A percentile compares a stretch with the other conserved stretches of the same genome.
Conservation (phyloP, 2,113 vertebrate species). For the Odontesthes bonariensis region DNA sequence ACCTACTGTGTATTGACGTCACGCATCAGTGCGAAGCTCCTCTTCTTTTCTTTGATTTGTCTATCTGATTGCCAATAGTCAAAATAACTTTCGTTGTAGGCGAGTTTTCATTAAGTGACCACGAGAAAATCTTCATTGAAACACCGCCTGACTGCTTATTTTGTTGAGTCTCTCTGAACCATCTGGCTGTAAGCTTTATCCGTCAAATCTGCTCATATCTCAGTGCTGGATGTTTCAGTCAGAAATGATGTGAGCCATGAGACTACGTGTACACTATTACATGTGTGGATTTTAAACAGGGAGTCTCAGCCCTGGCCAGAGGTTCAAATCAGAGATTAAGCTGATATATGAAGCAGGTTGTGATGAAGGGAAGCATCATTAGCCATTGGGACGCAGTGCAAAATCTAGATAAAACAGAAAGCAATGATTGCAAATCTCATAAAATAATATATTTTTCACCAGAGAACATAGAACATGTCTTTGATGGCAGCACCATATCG, state of each 20-base stretch:
- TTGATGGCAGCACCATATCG: no score
- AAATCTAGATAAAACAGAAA: no score
- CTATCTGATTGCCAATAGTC: constrained; percentile 12
- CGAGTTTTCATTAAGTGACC: no score
- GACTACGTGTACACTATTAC: neutral
- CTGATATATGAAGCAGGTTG: no score
- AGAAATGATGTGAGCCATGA: neutral
- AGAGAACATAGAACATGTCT: no score
- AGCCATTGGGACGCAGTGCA: no score
- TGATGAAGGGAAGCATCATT: no score
- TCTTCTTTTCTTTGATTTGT: constrained; percentile 13
- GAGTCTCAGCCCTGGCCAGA: constrained; percentile 12
- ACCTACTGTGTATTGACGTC: constrained; percentile 33
- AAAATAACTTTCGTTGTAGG: constrained; percentile 4
- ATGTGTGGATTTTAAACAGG: neutral
- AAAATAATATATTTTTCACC: no score
- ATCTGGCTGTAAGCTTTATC: constrained; percentile 16
- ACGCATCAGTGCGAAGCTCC: neutral
- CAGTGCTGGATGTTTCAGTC: constrained; percentile 9
- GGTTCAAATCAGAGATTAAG: constrained; percentile 28
- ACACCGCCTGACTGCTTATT: neutral
- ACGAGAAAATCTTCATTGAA: neutral
- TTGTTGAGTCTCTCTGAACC: neutral
- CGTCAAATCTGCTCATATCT: constrained; percentile 24
- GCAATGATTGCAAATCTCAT: no score